Conservation (phyloP, 1,140 invertebrate genomes). For the Apis dorsata region DNA sequence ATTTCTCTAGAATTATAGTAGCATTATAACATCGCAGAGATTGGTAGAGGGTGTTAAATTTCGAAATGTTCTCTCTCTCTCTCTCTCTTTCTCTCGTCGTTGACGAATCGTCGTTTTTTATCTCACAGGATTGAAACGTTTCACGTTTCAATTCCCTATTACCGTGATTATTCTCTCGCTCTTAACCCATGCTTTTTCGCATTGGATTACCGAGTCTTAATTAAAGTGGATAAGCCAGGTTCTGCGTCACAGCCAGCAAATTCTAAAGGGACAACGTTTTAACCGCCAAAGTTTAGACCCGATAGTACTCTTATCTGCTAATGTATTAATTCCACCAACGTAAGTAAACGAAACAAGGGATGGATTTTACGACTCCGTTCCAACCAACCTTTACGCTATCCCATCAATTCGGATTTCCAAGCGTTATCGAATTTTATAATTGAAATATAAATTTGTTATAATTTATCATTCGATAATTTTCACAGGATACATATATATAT, state of each 20-base stretch:
- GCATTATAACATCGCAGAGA: no score
- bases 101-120: no score
- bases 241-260: neutral
- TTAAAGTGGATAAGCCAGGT: constrained; percentile 10
- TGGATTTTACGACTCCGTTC: neutral
- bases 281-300: constrained; percentile 28
- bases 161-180: neutral
- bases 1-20: neutral
- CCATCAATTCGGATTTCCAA: neutral
- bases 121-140: no score
- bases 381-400: neutral
- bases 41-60: neutral
- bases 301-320: constrained; percentile 25
- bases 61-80: no score
- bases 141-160: neutral
- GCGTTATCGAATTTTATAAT: neutral
- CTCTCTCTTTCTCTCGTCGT: no score
- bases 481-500: no score
- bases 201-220: constrained; percentile 12
- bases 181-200: neutral
- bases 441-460: neutral
- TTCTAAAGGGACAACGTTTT: constrained; percentile 8
- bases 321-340: constrained; percentile 14
- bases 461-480: neutral
- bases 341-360: constrained; percentile 17